These are phyloP conservation scores for Sinosuthora webbiana DNA, from an alignment of 2,113 vertebrate species.

Conservation along the genomic window DNA sequence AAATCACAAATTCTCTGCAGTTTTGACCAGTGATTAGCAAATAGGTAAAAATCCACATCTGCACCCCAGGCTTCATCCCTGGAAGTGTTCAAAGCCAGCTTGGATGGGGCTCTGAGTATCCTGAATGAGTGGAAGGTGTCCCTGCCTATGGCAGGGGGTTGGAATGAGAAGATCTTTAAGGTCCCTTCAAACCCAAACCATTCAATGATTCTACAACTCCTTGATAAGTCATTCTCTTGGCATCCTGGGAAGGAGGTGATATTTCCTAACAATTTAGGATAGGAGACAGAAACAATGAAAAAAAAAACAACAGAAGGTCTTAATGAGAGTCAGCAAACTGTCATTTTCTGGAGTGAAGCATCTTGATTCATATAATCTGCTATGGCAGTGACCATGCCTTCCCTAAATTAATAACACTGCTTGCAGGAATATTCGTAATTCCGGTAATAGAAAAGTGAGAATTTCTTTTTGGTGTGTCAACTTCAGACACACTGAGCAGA, in stretches of 20 bases:
- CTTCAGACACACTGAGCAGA: neutral
- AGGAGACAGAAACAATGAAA: neutral
- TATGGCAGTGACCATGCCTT: neutral
- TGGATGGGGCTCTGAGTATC: neutral
- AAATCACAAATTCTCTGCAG: neutral
- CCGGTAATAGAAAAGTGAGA: neutral
- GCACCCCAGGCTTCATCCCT: neutral
- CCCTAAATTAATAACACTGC: neutral
- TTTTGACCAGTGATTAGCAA: neutral
- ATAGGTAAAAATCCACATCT: neutral
- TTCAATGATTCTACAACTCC: neutral
- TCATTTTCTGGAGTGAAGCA: neutral
- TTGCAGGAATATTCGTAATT: neutral
- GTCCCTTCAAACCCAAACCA: neutral
- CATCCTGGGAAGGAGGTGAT: neutral
- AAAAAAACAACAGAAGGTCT: neutral
- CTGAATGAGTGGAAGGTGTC: neutral
- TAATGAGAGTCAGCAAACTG: neutral
- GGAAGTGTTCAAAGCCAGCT: neutral
- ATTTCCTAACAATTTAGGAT: neutral
- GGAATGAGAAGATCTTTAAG: neutral
- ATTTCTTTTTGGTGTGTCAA: neutral
- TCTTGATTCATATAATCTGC: neutral
- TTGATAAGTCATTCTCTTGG: neutral
- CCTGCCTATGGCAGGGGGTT: neutral